Conservation (phyloP, 2,888 invertebrate genomes). For the Eutolmus rufibarbis region DNA sequence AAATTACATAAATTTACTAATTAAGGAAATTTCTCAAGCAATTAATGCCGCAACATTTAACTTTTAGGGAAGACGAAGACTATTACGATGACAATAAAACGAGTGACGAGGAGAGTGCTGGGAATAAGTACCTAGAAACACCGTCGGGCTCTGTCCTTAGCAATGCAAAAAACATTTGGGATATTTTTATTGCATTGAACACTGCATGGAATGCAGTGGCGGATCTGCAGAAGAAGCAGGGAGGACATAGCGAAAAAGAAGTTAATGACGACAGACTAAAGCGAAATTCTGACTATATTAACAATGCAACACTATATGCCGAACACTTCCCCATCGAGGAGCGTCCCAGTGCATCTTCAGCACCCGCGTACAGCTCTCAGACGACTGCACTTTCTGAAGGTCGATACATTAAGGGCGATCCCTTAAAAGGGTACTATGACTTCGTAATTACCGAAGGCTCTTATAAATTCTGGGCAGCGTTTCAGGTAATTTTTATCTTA, state of each 20-base stretch:
- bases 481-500: constrained; percentile 69
- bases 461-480: constrained; percentile 88
- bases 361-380: not conserved
- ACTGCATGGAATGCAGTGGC: constrained; percentile 56
- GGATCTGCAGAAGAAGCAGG: not conserved
- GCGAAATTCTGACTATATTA: not conserved
- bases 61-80: not conserved
- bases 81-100: constrained; percentile 5
- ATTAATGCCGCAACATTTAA: not conserved
- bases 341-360: not conserved
- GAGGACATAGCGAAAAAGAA: not conserved
- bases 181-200: constrained; percentile 56
- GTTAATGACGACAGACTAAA: not conserved
- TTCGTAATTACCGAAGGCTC: constrained; percentile 88
- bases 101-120: not conserved
- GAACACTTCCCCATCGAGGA: not conserved
- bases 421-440: constrained; percentile 84
- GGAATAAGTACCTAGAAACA: not conserved
- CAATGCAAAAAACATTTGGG: constrained; percentile 56
- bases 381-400: constrained; percentile 56
- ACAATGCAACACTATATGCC: not conserved
- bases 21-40: not conserved
- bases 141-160: constrained; percentile 50
- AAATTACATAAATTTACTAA: not conserved
- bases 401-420: constrained; percentile 67